Base-by-base conservation (phyloP, 2,888 invertebrate species). In the Lasioglossum oenotherae region DNA sequence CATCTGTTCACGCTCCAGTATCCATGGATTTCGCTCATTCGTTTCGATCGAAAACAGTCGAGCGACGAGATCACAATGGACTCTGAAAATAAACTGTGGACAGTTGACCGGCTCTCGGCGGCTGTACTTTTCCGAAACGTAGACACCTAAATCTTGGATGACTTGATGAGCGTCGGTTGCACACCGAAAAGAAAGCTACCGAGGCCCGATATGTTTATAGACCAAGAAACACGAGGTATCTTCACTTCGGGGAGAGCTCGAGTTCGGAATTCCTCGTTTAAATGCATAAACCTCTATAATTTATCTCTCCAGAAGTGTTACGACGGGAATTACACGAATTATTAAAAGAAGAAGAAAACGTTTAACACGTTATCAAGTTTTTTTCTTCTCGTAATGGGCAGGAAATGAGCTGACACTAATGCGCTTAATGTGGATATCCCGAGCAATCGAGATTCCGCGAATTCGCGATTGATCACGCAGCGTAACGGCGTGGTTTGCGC, bases 401-500 rank as follows among this genome's bases (percentile, higher is more conserved):
- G 23, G n/a, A 53, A 53, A 53, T 53, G 53, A 53, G 53, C n/a
- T 10, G 53, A 4, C n/a, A n/a, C 53, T 53, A n/a, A 53, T n/a
- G 8, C 23, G 23, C 49, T 53, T 53, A 53, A 53, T 3, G 23
- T 53, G 10, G 10, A 53, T n/a, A 53, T 53, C 53, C 27, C 35
- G 67, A 67, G 31, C 1, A 19, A 31, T 10, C 77, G 69, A 72
- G 67, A 80, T 73, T 83, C 75, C 72, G 6, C 14, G 38, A 78
- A 72, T 72, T 41, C 19, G 49, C 16, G 80, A 87, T 82, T 67
- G 69, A 49, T 46, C 44, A 19, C 64, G 31, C 74, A 27, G 44
- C 46, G 27, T 87, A 85, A 85, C 81, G 78, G 60, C 73, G n/a
- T 49, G 79, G 73, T 87, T 84, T 76, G 79, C 85, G 81, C 89